These are phyloP conservation scores for Chiloscyllium plagiosum DNA, from an alignment of 2,113 vertebrate genomes.

Conservation along the genomic window DNA sequence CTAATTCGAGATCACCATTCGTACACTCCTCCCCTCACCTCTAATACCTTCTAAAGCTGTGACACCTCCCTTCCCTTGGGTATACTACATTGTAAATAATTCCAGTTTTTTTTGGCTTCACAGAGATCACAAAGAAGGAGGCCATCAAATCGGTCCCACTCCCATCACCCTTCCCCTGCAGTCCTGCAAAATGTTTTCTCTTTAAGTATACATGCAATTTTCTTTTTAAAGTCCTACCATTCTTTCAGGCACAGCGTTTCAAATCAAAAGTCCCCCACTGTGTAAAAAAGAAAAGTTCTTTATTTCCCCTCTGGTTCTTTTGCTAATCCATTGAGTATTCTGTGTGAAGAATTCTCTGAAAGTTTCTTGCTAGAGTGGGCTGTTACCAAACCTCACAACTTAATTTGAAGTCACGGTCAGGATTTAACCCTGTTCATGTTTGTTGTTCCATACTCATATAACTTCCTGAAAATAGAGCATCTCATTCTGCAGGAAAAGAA, in stretches of 20 bases:
- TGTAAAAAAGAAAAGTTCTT: not conserved
- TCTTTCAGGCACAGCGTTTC: not conserved
- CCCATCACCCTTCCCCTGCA: not conserved
- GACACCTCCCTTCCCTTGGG: not conserved
- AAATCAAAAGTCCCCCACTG: too few species aligned
- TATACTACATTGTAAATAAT: not conserved
- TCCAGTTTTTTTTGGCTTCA: not conserved
- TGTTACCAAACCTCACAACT: not conserved
- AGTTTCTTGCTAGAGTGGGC: not conserved
- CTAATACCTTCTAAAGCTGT: too few species aligned
- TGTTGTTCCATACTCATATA: too few species aligned
- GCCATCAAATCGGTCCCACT: not conserved
- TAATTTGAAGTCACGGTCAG: not conserved
- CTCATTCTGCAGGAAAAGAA: not conserved
- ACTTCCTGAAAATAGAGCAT: not conserved
- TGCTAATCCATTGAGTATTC: not conserved
- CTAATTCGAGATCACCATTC: not conserved
- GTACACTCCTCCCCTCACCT: not conserved
- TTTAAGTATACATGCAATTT: not conserved
- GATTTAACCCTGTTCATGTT: not conserved
- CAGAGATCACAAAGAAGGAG: not conserved
- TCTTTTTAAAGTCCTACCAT: not conserved
- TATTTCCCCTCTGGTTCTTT: not conserved
- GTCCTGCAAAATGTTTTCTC: not conserved
- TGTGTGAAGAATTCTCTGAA: not conserved